phyloP scores from a whole-genome alignment of 2,888 invertebrate genomes.

The Erebia epiphron region DNA sequence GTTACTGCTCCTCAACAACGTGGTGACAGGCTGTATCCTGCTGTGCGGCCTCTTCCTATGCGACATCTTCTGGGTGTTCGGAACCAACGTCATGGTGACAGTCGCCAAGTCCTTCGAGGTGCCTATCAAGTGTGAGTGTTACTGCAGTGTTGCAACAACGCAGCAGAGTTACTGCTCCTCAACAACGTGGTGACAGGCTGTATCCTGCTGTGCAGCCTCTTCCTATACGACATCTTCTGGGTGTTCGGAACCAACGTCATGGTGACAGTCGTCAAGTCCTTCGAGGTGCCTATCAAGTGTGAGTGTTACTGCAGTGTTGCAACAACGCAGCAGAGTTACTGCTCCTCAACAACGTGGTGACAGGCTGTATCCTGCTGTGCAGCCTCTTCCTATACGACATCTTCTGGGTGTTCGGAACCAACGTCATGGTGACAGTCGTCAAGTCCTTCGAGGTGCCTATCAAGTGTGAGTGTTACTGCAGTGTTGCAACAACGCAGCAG shows the following conservation, averaged over 20 bases:
- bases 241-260: conserved; percentile 99
- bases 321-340: no score
- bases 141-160: conserved; percentile 81
- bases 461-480: conserved; percentile 86
- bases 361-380: conserved; percentile 95
- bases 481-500: no score
- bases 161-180: conserved; percentile 97
- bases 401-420: conserved; percentile 99
- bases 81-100: conserved; percentile 99
- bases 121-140: conserved; percentile 95
- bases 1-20: conserved; percentile 96
- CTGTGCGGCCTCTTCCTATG: conserved; percentile 98
- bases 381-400: conserved; percentile 99
- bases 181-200: conserved; percentile 97
- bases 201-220: conserved; percentile 96
- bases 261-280: conserved; percentile 99
- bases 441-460: conserved; percentile 99
- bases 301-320: conserved; percentile 56
- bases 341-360: conserved; percentile 71
- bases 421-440: conserved; percentile 99
- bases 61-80: conserved; percentile 99
- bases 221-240: conserved; percentile 99
- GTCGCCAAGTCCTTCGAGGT: conserved; percentile 99
- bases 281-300: conserved; percentile 99
- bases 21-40: conserved; percentile 96